Evolutionary conservation across 2,888 invertebrate species (phyloP), one percentile per base, ranked within the genome.

Genomic region (Argyra leucocephala): DNA sequence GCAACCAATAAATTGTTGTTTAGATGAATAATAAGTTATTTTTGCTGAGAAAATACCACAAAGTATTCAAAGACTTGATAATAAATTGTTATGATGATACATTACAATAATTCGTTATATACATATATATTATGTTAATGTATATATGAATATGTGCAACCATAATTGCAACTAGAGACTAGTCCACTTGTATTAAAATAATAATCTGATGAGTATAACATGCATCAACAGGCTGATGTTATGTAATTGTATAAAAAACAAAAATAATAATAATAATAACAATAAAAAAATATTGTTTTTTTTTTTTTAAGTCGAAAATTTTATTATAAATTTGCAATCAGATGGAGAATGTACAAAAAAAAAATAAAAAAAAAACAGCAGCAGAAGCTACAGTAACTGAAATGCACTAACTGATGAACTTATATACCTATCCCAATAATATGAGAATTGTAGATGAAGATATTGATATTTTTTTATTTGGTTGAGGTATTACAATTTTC

Each of bases 1-100:
- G 48, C 48, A 48, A 48, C 48, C 48, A 48, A 48, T 48, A 48
- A 48, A 48, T 48, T 48, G 48, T 48, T 48, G 18, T 48, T 48
- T 48, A 48, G 48, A 18, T 18, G 48, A 48, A 48, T 48, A 48
- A 48, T 48, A 48, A 48, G 18, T 9, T 48, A 48, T 18, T 48
- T 10, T 48, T 18, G 18, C 2, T 48, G n/a, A 48, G 48, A 48
- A 48, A n/a, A 15, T 48, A 48, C 48, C 48, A 48, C 48, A n/a
- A 48, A 37, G 15, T 37, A 37, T 37, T 37, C 3, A 12, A 37
- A 37, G 37, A 12, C 15, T 48, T 48, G 48, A 48, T 48, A 48
- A 48, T 48, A 48, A 48, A 48, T 48, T 48, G 48, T 48, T 48
- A 2, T 48, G 48, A 48, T 48, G 48, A 48, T 48, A n/a, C 48